Conservation (phyloP, 2,888 invertebrate genomes). For the Morpho helenor region DNA sequence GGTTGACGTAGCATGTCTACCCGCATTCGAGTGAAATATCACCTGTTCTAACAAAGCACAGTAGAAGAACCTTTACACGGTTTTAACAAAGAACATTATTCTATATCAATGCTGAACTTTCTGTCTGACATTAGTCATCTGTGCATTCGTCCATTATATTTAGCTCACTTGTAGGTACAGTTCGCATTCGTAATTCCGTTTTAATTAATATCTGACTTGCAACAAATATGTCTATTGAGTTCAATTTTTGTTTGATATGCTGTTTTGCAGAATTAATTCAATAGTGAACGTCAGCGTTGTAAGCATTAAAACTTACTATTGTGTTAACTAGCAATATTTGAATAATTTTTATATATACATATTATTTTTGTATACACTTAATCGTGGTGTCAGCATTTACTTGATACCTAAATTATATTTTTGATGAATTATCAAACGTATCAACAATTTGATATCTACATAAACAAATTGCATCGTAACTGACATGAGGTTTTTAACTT, state of each 20-base stretch:
- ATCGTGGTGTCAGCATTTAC: too few species aligned
- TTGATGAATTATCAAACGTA: too few species aligned
- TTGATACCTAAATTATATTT: too few species aligned
- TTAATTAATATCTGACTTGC: slow-evolving; percentile 42
- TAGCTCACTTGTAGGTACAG: slow-evolving; percentile 26
- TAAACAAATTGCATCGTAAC: too few species aligned
- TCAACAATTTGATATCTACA: too few species aligned
- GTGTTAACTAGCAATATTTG: neutral
- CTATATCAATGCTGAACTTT: neutral
- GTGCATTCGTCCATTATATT: slow-evolving; percentile 25
- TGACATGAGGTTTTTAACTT: too few species aligned
- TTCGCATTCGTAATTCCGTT: slow-evolving; percentile 35
- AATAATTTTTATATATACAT: too few species aligned
- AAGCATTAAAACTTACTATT: neutral
- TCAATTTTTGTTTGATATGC: slow-evolving; percentile 6
- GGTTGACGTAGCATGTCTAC: slow-evolving; percentile 46
- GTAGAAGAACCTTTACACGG: slow-evolving; percentile 14
- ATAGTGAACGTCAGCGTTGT: slow-evolving; percentile 1
- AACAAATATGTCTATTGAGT: slow-evolving; percentile 16
- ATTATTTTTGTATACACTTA: too few species aligned
- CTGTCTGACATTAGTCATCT: slow-evolving; percentile 18
- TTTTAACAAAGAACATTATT: slow-evolving; percentile 13
- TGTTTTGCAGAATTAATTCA: neutral
- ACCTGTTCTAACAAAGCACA: slow-evolving; percentile 24
- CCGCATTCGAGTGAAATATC: slow-evolving; percentile 24